Evolutionary conservation across 2,888 invertebrate species (phyloP), one percentile per base, ranked within the genome.

Genomic region (Dinocampus coccinellae): DNA sequence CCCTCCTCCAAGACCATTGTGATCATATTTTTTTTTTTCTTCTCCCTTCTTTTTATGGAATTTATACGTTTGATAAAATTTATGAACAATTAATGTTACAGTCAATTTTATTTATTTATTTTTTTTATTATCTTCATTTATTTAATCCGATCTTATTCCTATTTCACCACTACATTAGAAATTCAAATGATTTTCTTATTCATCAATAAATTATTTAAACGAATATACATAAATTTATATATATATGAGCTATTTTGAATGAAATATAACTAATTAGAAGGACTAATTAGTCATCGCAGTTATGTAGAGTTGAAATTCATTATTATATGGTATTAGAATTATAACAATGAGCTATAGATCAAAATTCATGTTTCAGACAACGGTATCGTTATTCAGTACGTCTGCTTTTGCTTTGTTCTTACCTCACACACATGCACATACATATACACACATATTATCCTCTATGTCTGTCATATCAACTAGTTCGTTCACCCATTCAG

Each of bases 281-380:
- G 26, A 29, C n/a, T 47, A 42, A 68, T 68, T 61, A 68, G 16
- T 34, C 65, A 58, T 58, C n/a, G 33, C 29, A 16, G 16, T 24
- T 24, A 22, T 36, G 60, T 68, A 61, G 22, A 26, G 42, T 24
- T 42, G 20, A 20, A 68, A 68, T 34, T 42, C 16, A 4, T 10
- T 24, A 65, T 65, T 53, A 70, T 60, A 61, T 36, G 26, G n/a
- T 60, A 60, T 52, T 52, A 36, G 33, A 34, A 13, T 29, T 47
- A 36, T 20, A 22, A 60, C 60, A 66, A 60, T 53, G 70, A 61
- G 36, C 52, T 70, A 52, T 47, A 58, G 70, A 70, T 70, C 58
- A 70, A 42, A 70, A 64, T 47, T 64, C 70, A 58, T 33, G 16
- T 4, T n/a, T 33, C 20, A 55, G 65, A 65, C 65, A 65, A 24